Conservation (phyloP, 1,140 invertebrate species). For the Theocolax elegans region DNA sequence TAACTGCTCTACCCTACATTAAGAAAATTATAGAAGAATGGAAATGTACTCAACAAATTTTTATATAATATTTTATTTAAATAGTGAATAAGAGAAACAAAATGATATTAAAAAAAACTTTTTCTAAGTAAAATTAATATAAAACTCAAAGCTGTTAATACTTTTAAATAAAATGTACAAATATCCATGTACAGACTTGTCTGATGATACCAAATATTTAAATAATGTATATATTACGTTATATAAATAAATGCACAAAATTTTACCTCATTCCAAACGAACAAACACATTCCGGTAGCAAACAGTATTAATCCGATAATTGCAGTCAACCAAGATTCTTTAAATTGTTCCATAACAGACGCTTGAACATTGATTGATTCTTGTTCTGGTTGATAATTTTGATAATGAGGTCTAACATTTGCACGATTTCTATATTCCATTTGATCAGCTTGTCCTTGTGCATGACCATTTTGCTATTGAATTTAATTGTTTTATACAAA, state of each 20-base stretch:
- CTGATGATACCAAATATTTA: too few species aligned
- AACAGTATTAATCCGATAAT: slow-evolving; percentile 72
- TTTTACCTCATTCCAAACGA: slow-evolving; percentile 81
- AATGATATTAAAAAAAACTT: slow-evolving; percentile 14
- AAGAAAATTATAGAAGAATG: too few species aligned
- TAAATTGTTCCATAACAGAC: slow-evolving; percentile 71
- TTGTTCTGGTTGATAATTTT: slow-evolving; percentile 8
- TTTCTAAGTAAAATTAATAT: too few species aligned
- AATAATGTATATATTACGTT: too few species aligned
- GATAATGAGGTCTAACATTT: slow-evolving; percentile 41
- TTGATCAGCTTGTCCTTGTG: slow-evolving; percentile 48
- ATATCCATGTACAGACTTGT: too few species aligned
- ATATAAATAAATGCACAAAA: too few species aligned
- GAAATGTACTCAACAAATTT: too few species aligned
- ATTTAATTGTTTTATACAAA: neutral
- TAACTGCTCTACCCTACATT: slow-evolving; percentile 76
- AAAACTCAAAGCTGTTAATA: too few species aligned
- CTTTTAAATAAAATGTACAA: too few species aligned
- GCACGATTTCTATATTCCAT: slow-evolving; percentile 46
- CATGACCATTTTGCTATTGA: slow-evolving; percentile 54
- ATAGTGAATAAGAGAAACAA: neutral
- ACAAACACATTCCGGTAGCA: slow-evolving; percentile 69
- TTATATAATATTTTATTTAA: neutral
- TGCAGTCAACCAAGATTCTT: slow-evolving; percentile 73
- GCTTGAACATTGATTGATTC: slow-evolving; percentile 47